Conservation (phyloP, 2,113 vertebrate genomes). For the Cettia cetti region DNA sequence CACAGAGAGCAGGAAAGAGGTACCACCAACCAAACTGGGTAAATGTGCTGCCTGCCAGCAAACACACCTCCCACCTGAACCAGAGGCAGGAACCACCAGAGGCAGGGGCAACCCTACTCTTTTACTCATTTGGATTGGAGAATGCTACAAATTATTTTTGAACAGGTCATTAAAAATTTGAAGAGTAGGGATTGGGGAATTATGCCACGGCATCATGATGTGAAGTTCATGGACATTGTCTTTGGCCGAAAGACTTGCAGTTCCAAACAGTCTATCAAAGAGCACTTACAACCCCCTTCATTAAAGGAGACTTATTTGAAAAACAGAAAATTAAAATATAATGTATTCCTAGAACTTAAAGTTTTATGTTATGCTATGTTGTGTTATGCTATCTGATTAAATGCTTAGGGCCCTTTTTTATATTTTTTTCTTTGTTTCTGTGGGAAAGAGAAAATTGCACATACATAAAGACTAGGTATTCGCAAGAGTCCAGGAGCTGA, state of each 20-base stretch:
- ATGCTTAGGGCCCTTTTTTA: not conserved
- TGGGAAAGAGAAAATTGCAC: not conserved
- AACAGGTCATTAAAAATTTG: not conserved
- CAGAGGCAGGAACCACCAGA: not conserved
- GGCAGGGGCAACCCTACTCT: not conserved
- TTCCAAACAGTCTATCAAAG: not conserved
- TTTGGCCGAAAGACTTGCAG: not conserved
- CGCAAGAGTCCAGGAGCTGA: not conserved
- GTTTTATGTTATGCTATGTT: not conserved
- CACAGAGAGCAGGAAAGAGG: not conserved
- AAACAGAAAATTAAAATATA: not conserved
- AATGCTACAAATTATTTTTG: not conserved
- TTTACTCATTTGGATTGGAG: not conserved
- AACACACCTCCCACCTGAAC: not conserved
- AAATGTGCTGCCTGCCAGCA: not conserved
- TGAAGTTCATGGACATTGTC: fast-evolving
- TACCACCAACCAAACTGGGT: not conserved
- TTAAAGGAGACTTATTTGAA: not conserved
- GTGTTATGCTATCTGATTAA: not conserved
- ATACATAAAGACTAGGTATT: not conserved
- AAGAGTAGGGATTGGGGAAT: not conserved
- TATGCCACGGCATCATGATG: not conserved
- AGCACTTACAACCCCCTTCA: not conserved
- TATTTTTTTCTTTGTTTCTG: not conserved
- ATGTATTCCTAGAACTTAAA: not conserved